Conservation (phyloP, 2,797 vertebrate genomes). For the Cyprinodon diabolis region DNA sequence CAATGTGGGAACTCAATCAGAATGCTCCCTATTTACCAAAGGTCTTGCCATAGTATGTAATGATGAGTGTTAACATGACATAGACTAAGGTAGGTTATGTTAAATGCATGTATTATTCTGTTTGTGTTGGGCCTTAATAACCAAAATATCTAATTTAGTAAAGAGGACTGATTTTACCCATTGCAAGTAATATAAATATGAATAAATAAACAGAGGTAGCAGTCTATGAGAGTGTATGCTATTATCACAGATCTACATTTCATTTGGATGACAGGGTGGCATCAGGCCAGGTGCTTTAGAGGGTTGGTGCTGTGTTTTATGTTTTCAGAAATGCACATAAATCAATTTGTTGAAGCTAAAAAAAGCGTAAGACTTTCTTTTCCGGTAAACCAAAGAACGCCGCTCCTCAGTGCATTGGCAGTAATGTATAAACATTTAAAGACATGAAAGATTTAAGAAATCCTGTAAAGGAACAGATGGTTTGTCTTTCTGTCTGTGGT, state of each 20-base stretch:
- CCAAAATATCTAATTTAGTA: conserved; percentile 29
- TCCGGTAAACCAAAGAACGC: conserved; percentile 39
- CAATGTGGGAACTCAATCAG: conserved; percentile 8
- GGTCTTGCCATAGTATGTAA: conserved; percentile 23
- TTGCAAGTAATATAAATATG: conserved; percentile 54
- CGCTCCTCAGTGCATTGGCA: conserved; percentile 1
- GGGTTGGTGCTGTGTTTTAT: conserved; percentile 43
- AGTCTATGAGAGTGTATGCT: conserved; percentile 60
- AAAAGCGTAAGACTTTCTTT: conserved; percentile 40
- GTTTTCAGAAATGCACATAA: conserved; percentile 56
- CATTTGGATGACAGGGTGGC: conserved; percentile 63
- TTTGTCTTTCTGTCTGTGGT: conserved; percentile 39
- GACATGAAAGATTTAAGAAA: conserved; percentile 13
- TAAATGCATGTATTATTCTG: conserved; percentile 45
- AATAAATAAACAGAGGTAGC: conserved; percentile 57
- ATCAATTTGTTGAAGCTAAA: conserved; percentile 58
- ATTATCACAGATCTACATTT: conserved; percentile 73
- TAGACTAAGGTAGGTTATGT: conserved; percentile 43
- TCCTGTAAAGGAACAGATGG: conserved; percentile 39
- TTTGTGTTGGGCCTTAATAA: conserved; percentile 17
- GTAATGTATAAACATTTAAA: conserved; percentile 17
- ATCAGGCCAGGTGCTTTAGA: conserved; percentile 59
- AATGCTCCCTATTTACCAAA: conserved; percentile 30
- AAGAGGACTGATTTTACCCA: conserved; percentile 51
- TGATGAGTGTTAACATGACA: conserved; percentile 44